Base-by-base conservation (phyloP, 2,888 invertebrate species). In the Andrena dorsata region DNA sequence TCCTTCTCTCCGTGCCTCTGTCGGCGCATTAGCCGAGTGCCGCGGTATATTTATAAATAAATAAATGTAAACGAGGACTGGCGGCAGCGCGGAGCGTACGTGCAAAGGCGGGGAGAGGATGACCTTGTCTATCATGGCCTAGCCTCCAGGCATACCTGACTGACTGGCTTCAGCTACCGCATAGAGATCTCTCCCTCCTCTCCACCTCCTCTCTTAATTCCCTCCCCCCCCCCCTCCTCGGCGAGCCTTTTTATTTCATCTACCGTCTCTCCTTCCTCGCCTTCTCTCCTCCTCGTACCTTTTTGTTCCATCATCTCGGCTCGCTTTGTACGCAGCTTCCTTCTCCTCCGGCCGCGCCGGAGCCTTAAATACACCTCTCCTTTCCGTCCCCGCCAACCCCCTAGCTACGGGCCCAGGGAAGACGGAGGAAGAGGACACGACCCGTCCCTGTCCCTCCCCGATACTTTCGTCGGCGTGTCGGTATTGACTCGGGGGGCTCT, bases 51-150 rank as follows among this genome's bases (percentile, higher is more conserved):
- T 90, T 90, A 90, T 88, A 90, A 90, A 90, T 90, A 90, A 90
- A 90, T 89, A 90, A 89, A 89, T 85, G 88, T 79, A 88, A 87
- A 86, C 85, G 86, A 87, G 89, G 83, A 82, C 71, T 68, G 84
- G 69, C 80, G 20, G 76, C 79, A 84, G 87, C 72, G 41, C 70
- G 32, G 72, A 70, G 81, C 80, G 73, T 82, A 82, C 81, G 76
- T 49, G 64, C 70, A 69, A 77, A 78, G 69, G 75, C 80, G 56
- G 85, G 85, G 87, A 93, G 92, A 92, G 91, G 93, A 91, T 93
- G 93, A 92, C 93, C 93, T 93, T 93, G 93, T 93, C 93, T 93
- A 93, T 93, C 93, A 93, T 88, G 91, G 89, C 87, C 89, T 90
- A 91, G 93, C 93, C 93, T 92, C 90, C 90, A 88, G 93, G 91